These are phyloP conservation scores for Thermophis baileyi DNA, from an alignment of 2,113 vertebrate genomes.

Conservation along the genomic window DNA sequence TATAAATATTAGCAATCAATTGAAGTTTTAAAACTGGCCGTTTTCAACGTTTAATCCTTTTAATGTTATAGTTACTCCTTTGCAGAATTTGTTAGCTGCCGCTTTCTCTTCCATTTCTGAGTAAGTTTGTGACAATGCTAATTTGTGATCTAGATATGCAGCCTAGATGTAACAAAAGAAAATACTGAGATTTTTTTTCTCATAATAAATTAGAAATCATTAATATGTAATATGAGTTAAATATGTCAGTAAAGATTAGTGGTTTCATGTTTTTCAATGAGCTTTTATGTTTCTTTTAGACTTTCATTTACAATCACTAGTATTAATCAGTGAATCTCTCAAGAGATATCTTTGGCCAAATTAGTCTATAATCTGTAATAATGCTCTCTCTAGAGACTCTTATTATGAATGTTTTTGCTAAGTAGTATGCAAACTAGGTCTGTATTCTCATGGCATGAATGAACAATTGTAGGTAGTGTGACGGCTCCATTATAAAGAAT, in stretches of 20 bases:
- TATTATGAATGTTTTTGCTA: constrained; percentile 15
- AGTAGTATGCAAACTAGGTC: constrained; percentile 32
- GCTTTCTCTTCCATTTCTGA: neutral
- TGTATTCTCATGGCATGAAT: rapidly evolving
- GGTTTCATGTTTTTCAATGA: neutral
- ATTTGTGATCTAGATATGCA: neutral
- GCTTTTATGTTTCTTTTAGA: neutral
- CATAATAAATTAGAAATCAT: constrained; percentile 25
- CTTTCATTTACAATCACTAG: neutral
- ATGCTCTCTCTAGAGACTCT: constrained; percentile 29
- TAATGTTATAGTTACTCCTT: neutral
- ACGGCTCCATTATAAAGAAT: neutral
- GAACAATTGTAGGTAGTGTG: neutral
- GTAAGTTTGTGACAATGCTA: neutral
- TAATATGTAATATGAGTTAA: constrained; percentile 2
- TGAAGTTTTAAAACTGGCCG: neutral
- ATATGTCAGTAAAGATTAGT: constrained; percentile 33
- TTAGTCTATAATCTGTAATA: constrained; percentile 45
- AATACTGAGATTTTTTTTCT: neutral
- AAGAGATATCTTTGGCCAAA: constrained; percentile 36
- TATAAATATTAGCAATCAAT: neutral
- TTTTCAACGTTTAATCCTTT: neutral
- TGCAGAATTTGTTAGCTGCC: neutral
- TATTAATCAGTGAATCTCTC: constrained; percentile 1
- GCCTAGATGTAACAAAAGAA: neutral